These are phyloP conservation scores for Chymomyza caudatula DNA, from an alignment of 2,888 invertebrate genomes.

Conservation along the genomic window DNA sequence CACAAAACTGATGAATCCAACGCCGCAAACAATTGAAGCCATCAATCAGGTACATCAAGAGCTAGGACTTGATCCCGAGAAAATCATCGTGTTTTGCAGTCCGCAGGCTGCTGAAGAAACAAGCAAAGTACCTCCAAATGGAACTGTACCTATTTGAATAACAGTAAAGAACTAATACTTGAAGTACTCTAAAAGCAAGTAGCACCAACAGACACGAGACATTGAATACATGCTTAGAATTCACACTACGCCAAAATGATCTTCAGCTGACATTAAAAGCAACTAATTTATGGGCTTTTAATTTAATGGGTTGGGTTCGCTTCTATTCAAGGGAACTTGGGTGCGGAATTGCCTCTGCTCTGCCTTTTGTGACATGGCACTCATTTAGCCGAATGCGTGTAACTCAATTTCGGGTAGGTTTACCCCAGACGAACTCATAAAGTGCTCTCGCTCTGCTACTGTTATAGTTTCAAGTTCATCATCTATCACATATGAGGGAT, in stretches of 20 bases:
- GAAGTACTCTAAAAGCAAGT: neutral
- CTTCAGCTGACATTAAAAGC: constrained; percentile 71
- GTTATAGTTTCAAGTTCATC: constrained; percentile 60
- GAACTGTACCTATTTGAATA: no score
- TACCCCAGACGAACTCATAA: constrained; percentile 38
- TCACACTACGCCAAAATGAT: constrained; percentile 60
- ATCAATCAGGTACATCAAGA: neutral
- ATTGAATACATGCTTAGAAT: constrained; percentile 48
- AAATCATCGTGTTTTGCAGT: neutral
- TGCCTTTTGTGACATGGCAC: constrained; percentile 10
- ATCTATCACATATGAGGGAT: constrained; percentile 60
- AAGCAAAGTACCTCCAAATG: no score
- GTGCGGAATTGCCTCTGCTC: constrained; percentile 46
- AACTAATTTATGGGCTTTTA: constrained; percentile 77
- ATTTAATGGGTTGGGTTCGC: constrained; percentile 76
- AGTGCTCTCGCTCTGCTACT: constrained; percentile 41
- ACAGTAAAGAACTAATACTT: no score
- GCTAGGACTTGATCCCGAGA: neutral
- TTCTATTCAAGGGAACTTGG: constrained; percentile 12
- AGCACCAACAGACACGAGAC: neutral
- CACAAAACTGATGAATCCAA: neutral
- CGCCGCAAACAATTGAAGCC: neutral
- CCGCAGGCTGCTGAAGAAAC: no score
- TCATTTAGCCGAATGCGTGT: constrained; percentile 38
- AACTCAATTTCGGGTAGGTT: constrained; percentile 50